Percentiles rank a stretch among this genome's conserved stretches.
Evolutionary conservation across 2,797 vertebrate genomes (phyloP).

Genomic region (Coregonus suidteri): DNA sequence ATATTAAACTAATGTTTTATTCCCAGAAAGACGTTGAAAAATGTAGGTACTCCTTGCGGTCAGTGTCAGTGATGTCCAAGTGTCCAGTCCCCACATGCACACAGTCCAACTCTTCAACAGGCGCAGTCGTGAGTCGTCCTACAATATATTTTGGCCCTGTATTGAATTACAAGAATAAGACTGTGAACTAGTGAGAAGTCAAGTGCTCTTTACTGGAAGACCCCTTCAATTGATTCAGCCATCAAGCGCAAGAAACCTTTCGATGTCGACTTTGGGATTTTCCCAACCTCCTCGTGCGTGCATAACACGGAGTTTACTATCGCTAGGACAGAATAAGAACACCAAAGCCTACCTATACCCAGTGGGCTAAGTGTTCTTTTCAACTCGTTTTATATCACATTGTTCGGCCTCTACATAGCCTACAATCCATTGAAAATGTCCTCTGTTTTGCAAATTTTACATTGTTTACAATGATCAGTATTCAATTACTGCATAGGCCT

Average conservation of each 20-base stretch:
- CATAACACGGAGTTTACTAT: no score
- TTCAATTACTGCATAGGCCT: no score
- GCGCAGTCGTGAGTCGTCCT: not conserved
- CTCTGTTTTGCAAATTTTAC: no score
- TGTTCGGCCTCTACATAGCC: no score
- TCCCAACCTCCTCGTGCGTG: not conserved
- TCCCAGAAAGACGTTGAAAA: constrained; percentile 2
- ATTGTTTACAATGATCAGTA: no score
- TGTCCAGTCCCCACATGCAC: constrained; percentile 9
- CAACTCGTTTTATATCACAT: no score
- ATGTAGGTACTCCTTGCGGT: not conserved
- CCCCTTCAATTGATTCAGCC: not conserved
- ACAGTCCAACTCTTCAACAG: not conserved
- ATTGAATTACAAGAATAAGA: not conserved
- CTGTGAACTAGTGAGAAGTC: not conserved
- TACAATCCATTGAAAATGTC: no score
- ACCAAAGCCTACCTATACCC: no score
- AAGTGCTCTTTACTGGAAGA: not conserved
- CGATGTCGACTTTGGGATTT: not conserved
- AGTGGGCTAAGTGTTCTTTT: no score
- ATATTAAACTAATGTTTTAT: constrained; percentile 24
- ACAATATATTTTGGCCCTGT: constrained; percentile 3
- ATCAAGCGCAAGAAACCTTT: not conserved
- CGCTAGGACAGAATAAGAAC: no score
- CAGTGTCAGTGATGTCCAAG: not conserved